Percentiles rank a stretch among this genome's conserved stretches.
Conservation (phyloP, 2,113 vertebrate species). For the Vicugna pacos region DNA sequence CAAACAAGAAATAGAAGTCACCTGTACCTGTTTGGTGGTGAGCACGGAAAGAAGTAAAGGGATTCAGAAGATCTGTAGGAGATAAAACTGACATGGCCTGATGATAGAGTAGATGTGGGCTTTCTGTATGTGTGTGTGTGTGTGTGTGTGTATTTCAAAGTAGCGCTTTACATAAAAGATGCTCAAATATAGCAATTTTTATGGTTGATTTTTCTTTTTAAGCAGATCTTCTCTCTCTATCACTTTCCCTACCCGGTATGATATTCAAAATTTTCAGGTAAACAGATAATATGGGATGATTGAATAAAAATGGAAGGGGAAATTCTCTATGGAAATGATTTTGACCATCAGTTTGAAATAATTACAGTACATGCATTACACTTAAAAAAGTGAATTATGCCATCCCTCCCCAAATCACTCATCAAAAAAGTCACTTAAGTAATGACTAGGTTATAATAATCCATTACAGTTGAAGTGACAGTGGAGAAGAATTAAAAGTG, state of each 20-base stretch:
- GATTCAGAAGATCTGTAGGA: background rate
- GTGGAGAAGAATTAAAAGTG: background rate
- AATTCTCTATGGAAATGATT: constrained; percentile 21
- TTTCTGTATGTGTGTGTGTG: background rate
- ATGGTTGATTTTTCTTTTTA: background rate
- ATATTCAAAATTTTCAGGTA: background rate
- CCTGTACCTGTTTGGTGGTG: background rate
- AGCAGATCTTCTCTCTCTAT: background rate
- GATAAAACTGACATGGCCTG: background rate
- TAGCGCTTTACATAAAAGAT: background rate
- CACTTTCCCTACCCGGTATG: background rate
- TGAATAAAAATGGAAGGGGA: background rate
- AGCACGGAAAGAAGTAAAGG: background rate
- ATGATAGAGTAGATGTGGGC: background rate
- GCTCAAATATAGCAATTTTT: background rate
- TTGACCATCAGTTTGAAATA: background rate
- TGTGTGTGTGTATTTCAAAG: background rate
- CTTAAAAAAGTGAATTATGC: background rate
- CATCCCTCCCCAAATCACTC: background rate
- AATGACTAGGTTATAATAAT: background rate
- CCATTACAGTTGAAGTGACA: background rate
- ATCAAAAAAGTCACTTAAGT: constrained; percentile 47
- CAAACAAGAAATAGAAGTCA: background rate
- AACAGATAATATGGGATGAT: background rate
- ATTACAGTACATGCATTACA: background rate